A percentile compares a stretch with the other conserved stretches of the same genome.
Evolutionary conservation across 1,140 invertebrate species (phyloP).

Genomic region (Pogonus chalceus): DNA sequence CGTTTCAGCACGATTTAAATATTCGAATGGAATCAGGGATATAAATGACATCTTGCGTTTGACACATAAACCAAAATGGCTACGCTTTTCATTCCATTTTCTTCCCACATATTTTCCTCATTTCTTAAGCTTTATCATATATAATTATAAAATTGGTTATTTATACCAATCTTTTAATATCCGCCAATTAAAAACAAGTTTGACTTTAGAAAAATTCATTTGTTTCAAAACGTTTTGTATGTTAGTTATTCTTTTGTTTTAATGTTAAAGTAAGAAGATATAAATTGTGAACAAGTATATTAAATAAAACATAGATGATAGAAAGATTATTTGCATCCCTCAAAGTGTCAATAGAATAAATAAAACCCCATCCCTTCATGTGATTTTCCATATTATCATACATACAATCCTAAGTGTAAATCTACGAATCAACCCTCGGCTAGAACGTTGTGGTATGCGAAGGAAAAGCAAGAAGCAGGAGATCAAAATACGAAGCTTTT

Average conservation of each 20-base stretch:
- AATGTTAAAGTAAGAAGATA: too few species aligned
- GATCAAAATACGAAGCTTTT: not conserved
- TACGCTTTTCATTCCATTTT: constrained; percentile 3
- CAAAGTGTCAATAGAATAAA: too few species aligned
- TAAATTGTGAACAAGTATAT: too few species aligned
- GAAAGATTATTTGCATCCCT: too few species aligned
- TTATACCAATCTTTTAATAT: not conserved
- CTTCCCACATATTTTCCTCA: not conserved
- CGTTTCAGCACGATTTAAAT: constrained; percentile 12
- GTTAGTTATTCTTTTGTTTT: not conserved
- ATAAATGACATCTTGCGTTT: constrained; percentile 12
- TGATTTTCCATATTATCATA: too few species aligned
- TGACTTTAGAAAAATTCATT: not conserved
- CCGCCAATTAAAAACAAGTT: too few species aligned
- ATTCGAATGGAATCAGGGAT: constrained; percentile 13
- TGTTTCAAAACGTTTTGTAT: not conserved
- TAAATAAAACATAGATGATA: too few species aligned
- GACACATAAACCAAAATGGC: constrained; percentile 9
- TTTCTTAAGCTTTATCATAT: not conserved
- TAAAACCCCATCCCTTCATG: too few species aligned
- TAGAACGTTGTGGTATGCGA: not conserved
- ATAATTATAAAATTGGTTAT: not conserved
- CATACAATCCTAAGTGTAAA: not conserved
- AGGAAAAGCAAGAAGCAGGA: not conserved
- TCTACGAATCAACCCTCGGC: not conserved